phyloP scores from a whole-genome alignment of 2,888 invertebrate species.

The Apotomis capreana region DNA sequence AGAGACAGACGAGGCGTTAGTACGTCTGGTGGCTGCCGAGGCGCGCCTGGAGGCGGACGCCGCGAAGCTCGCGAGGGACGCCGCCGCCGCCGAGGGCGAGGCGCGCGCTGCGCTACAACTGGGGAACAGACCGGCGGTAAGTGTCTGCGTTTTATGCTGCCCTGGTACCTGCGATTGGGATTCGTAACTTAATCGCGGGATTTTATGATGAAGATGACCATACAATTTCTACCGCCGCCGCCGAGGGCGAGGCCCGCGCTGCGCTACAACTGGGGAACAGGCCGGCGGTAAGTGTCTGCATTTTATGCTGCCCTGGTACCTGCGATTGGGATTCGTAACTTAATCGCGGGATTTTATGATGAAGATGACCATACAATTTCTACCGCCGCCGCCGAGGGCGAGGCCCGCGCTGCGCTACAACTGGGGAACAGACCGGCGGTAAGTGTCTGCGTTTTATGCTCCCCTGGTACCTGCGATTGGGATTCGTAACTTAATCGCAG shows the following conservation, averaged over 20 bases:
- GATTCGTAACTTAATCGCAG: too few relatives aligned
- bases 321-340: not conserved
- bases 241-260: slow-evolving; percentile 63
- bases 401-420: slow-evolving; percentile 63
- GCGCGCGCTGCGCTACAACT: slow-evolving; percentile 64
- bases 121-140: slow-evolving; percentile 62
- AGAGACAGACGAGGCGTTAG: slow-evolving; percentile 67
- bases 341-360: too few relatives aligned
- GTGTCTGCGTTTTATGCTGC: not conserved
- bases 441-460: not conserved
- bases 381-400: slow-evolving; percentile 56
- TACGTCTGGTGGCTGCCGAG: slow-evolving; percentile 63
- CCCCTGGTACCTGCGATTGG: not conserved
- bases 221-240: too few relatives aligned
- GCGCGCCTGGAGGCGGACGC: slow-evolving; percentile 60
- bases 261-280: slow-evolving; percentile 67
- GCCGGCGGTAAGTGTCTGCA: slow-evolving; percentile 47
- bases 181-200: too few relatives aligned
- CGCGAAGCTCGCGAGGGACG: slow-evolving; percentile 58
- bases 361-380: too few relatives aligned
- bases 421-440: slow-evolving; percentile 65
- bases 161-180: not conserved
- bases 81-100: slow-evolving; percentile 58
- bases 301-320: slow-evolving; percentile 5
- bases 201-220: too few relatives aligned